Evolutionary conservation across 1,140 invertebrate species (phyloP), one percentile per base, ranked within the genome.

Genomic region (Habropoda laboriosa): DNA sequence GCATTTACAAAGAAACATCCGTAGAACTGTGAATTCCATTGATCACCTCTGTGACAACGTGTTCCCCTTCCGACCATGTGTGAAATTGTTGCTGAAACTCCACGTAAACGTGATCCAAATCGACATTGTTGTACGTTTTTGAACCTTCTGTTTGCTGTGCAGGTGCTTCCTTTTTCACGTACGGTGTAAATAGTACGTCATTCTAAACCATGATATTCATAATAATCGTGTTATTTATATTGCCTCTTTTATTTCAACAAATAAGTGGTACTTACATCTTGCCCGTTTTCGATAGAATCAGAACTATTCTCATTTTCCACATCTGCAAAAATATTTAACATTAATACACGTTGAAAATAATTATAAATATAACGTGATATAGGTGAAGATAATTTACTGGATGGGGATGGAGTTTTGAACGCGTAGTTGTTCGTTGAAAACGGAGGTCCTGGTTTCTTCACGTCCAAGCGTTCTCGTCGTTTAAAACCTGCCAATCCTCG

Each of bases 371-470:
- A 10, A 38, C 30, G 2, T 30, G 10, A 1, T 7, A 49, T 21
- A 6, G n/a, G 38, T 64, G 16, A 66, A 18, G 12, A 32, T 21
- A 13, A 72, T 51, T 80, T 72, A 84, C 83, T 12, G 2, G 58
- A 5, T 1, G 86, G 74, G 51, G 86, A 83, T 78, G 91, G 88
- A 35, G 83, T 87, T 80, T 93, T 93, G 57, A 94, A 94, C 42
- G 93, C 93, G 77, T 93, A 94, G 89, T 95, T 94, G 89, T 94
- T 95, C 2, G 94, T 94, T 67, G 94, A 94, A 91, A 96, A 95
- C 58, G 94, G 95, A 32, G 98, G 97, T 45, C 98, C 97, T 3
- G 98, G 97, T 94, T 98, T 98, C 93, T 98, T 98, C n/a, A 98
- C 97, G 93, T 98, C 97, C 51, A 98, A 94, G 86, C 97, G 94